Percentiles rank a stretch among this genome's conserved stretches.
Evolutionary conservation across 2,797 vertebrate genomes (phyloP).

Genomic region (Crocidura indochinensis): DNA sequence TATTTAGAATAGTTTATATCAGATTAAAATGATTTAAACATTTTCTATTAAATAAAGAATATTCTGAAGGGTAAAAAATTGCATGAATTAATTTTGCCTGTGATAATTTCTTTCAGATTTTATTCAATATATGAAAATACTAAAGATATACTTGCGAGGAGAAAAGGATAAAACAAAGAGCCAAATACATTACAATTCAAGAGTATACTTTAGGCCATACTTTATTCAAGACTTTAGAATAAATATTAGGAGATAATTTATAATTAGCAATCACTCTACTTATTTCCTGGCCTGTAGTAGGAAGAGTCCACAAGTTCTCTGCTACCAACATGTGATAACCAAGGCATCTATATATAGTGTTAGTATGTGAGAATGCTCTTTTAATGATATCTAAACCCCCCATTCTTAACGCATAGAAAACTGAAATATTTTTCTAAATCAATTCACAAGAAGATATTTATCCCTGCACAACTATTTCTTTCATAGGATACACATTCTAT

Average conservation of each 20-base stretch:
- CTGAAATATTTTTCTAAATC: background rate
- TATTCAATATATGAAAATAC: conserved; percentile 28
- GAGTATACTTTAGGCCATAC: background rate
- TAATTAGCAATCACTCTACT: conserved; percentile 62
- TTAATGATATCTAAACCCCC: conserved; percentile 16
- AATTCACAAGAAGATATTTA: conserved; percentile 11
- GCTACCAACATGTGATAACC: conserved; percentile 66
- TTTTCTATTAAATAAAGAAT: conserved; percentile 90
- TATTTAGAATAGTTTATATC: conserved; percentile 93
- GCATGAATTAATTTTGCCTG: conserved; percentile 61
- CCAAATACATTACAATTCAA: conserved; percentile 32
- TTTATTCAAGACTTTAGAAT: background rate
- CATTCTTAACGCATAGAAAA: background rate
- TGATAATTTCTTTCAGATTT: conserved; percentile 59
- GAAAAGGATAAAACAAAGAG: conserved; percentile 35
- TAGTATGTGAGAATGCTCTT: conserved; percentile 51
- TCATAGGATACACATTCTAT: conserved; percentile 58
- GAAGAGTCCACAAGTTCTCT: conserved; percentile 64
- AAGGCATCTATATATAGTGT: conserved; percentile 53
- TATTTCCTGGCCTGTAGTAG: background rate
- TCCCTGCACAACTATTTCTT: conserved; percentile 53
- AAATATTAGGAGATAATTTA: conserved; percentile 59
- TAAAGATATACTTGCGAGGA: conserved; percentile 43
- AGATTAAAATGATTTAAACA: conserved; percentile 92
- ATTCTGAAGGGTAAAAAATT: conserved; percentile 82